Evolutionary conservation across 1,140 invertebrate species (phyloP).

Genomic region (Leptinotarsa texana): DNA sequence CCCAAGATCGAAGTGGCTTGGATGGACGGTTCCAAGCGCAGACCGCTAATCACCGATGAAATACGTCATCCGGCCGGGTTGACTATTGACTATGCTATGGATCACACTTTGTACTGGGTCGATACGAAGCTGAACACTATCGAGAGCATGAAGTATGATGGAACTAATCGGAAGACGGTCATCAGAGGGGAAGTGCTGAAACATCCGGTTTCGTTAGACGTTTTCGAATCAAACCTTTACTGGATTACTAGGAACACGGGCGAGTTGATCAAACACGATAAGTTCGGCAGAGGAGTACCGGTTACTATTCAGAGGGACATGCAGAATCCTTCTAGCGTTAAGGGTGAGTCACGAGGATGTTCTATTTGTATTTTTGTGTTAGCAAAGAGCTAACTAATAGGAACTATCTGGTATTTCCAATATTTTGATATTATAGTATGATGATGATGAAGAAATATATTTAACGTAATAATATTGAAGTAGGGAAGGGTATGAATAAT

Average conservation of each 20-base stretch:
- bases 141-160: conserved; percentile 85
- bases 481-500: too few relatives aligned
- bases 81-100: conserved; percentile 87
- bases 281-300: conserved; percentile 93
- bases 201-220: conserved; percentile 85
- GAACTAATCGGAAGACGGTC: conserved; percentile 73
- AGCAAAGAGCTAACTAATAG: too few relatives aligned
- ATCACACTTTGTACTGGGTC: conserved; percentile 91
- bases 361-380: too few relatives aligned
- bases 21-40: conserved; percentile 92
- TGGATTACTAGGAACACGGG: conserved; percentile 86
- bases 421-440: too few relatives aligned
- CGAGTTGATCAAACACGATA: conserved; percentile 86
- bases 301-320: conserved; percentile 78
- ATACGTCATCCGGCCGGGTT: conserved; percentile 86
- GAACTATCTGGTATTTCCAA: too few relatives aligned
- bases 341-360: conserved; percentile 58
- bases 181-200: conserved; percentile 72
- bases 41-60: conserved; percentile 74
- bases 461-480: too few relatives aligned
- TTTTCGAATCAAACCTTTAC: conserved; percentile 90
- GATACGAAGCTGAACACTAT: conserved; percentile 94
- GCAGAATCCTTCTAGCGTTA: conserved; percentile 82
- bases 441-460: too few relatives aligned
- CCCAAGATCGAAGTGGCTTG: conserved; percentile 89